A percentile compares a stretch with the other conserved stretches of the same genome.
These are phyloP conservation scores for Pegoplata infirma DNA, from an alignment of 2,888 invertebrate species.

Conservation along the genomic window DNA sequence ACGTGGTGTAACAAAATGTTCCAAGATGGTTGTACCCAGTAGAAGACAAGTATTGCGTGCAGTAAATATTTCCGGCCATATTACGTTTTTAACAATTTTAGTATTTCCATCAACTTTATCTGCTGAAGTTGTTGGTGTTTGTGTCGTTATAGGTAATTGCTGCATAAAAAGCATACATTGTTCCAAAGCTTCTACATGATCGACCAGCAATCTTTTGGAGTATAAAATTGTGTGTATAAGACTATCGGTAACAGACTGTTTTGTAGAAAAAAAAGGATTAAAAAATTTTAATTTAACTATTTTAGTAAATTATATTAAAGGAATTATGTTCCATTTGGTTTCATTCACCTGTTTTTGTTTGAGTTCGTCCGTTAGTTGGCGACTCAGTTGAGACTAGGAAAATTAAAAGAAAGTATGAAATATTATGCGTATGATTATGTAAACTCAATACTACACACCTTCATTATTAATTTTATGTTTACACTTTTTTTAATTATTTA, in stretches of 20 bases:
- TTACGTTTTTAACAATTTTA: not conserved
- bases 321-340: not conserved
- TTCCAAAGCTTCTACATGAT: constrained; percentile 77
- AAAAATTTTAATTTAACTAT: too few relatives aligned
- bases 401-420: not conserved
- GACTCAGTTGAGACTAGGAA: constrained; percentile 53
- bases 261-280: not conserved
- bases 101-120: constrained; percentile 12
- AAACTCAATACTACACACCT: constrained; percentile 37
- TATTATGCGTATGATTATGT: constrained; percentile 17
- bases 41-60: constrained; percentile 72
- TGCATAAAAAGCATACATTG: constrained; percentile 68
- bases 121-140: not conserved
- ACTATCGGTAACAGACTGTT: constrained; percentile 69
- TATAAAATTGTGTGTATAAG: constrained; percentile 73
- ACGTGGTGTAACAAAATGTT: constrained; percentile 72
- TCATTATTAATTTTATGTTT: constrained; percentile 40
- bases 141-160: not conserved
- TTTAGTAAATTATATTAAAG: not conserved
- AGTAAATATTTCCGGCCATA: constrained; percentile 67
- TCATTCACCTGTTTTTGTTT: constrained; percentile 74
- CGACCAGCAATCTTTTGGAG: constrained; percentile 75
- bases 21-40: constrained; percentile 70
- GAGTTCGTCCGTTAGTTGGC: constrained; percentile 70
- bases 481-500: constrained; percentile 9